Evolutionary conservation across 2,113 vertebrate genomes (phyloP).

Genomic region (Boleophthalmus pectinirostris): DNA sequence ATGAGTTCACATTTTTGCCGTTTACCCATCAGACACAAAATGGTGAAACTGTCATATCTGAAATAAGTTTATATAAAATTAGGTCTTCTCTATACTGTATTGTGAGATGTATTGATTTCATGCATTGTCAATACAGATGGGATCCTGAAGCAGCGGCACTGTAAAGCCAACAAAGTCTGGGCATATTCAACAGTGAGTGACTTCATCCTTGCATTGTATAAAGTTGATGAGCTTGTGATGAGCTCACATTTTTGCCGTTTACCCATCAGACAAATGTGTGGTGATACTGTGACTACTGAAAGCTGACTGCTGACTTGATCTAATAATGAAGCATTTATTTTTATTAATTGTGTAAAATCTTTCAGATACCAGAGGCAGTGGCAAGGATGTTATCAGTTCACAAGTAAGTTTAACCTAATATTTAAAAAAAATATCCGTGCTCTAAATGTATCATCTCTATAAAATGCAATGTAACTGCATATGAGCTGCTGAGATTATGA

Average conservation of each 20-base stretch:
- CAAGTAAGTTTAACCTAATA: background rate
- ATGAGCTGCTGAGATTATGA: constrained; percentile 45
- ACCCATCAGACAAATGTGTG: background rate
- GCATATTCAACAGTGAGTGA: background rate
- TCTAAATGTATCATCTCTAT: no score
- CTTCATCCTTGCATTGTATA: background rate
- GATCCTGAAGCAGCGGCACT: background rate
- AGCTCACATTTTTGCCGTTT: background rate
- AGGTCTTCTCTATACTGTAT: background rate
- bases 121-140: background rate
- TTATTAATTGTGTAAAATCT: background rate
- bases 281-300: background rate
- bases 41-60: constrained; percentile 67
- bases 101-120: background rate
- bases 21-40: constrained; percentile 75
- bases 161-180: background rate
- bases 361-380: background rate
- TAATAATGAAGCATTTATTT: background rate
- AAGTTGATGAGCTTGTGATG: background rate
- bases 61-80: constrained; percentile 20
- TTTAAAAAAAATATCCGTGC: no score
- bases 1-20: constrained; percentile 67
- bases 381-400: background rate
- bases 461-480: background rate
- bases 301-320: background rate